Base-by-base conservation (phyloP, 2,888 invertebrate species). In the Biston stratarius region DNA sequence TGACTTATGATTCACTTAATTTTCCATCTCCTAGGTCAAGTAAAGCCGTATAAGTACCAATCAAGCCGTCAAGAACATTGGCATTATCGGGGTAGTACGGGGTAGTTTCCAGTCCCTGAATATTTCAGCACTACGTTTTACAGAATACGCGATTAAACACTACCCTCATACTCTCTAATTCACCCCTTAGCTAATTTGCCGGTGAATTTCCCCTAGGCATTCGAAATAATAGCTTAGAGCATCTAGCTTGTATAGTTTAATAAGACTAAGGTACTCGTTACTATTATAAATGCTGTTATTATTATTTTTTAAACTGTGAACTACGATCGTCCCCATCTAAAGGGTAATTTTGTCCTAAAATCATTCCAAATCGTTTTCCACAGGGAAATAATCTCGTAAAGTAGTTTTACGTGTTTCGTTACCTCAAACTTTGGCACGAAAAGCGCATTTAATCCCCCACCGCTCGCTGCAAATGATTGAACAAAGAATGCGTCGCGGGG, bases 371-470 rank as follows among this genome's bases (percentile, higher is more conserved):
- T n/a, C 14, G 6, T 38, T 38, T 3, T 38, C 5, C 9, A 15
- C 6, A 10, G 38, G 12, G 24, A 36, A 36, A 14, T 61, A 64
- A 57, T 45, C 40, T 55, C 48, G 40, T 2, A 52, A 61, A 48
- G 58, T 67, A 67, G 55, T 55, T 63, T 60, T 40, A 63, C 63
- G 53, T 52, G 62, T 68, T 49, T 52, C 38, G 9, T 8, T 38
- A 49, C 65, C 64, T 65, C 58, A 66, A 62, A 65, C 49, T 49
- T 61, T 65, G 64, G 59, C 72, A 74, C 64, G 73, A 74, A 74
- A 74, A 72, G 73, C 67, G 70, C 74, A 74, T 71, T 70, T 61
- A 70, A 69, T 72, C 71, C 69, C 73, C 71, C 58, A 61, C 61
- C 15, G 72, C 53, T 64, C 14, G 56, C 52, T 44, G 69, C 67